A percentile compares a stretch with the other conserved stretches of the same genome.
phyloP scores from a whole-genome alignment of 2,113 vertebrate species.

The Melospiza melodia region DNA sequence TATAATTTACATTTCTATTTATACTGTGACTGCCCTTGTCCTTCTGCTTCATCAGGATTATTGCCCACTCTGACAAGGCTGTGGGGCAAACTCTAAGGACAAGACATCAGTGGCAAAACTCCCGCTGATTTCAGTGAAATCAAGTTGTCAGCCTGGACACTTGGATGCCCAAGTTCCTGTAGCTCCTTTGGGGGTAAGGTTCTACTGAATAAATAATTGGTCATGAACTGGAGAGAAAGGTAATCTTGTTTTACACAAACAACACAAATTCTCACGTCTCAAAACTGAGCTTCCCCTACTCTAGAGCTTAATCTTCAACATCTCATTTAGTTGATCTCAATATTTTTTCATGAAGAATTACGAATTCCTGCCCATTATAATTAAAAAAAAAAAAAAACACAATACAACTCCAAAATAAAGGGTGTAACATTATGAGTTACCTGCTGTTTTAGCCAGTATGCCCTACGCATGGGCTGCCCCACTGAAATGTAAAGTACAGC shows the following conservation, averaged over 20 bases:
- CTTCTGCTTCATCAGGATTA: neutral
- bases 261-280: neutral
- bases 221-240: neutral
- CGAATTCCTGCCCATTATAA: neutral
- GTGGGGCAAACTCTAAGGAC: neutral
- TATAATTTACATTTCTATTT: neutral
- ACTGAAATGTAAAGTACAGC: neutral
- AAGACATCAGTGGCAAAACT: neutral
- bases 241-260: neutral
- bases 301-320: neutral
- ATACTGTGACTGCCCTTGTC: neutral
- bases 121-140: neutral
- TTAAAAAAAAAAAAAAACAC: neutral
- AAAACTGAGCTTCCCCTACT: neutral
- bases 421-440: neutral
- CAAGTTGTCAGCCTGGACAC: neutral
- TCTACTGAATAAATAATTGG: neutral
- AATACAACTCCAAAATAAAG: neutral
- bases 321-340: neutral
- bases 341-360: neutral
- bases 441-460: neutral
- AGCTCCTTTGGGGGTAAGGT: neutral
- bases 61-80: neutral
- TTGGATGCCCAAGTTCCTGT: accelerated
- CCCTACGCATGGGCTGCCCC: neutral